These are phyloP conservation scores for Drosophila mettleri DNA, from an alignment of 2,888 invertebrate genomes.

Conservation along the genomic window DNA sequence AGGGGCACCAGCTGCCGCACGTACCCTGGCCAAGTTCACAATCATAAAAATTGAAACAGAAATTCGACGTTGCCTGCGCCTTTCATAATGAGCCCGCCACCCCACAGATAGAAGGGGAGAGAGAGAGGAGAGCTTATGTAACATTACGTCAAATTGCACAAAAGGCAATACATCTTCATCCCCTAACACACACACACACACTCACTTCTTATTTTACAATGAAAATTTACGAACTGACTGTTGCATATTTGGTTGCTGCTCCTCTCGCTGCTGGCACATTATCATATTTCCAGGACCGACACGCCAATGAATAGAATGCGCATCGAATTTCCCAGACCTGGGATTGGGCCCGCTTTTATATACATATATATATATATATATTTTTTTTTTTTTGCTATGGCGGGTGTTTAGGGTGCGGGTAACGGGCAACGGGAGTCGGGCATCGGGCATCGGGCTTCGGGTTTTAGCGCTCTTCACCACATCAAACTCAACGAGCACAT, in stretches of 20 bases:
- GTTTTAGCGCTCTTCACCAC: constrained; percentile 35
- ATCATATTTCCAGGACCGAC: constrained; percentile 81
- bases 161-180: constrained; percentile 83
- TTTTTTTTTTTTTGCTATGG: not conserved
- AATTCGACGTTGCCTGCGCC: constrained; percentile 61
- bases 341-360: constrained; percentile 46
- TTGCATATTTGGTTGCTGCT: constrained; percentile 44
- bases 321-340: constrained; percentile 80
- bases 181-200: constrained; percentile 52
- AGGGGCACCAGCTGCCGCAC: constrained; percentile 73
- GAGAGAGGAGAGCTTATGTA: constrained; percentile 65
- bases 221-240: constrained; percentile 80
- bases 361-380: not conserved
- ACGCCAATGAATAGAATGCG: constrained; percentile 82
- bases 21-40: constrained; percentile 39
- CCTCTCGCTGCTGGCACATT: constrained; percentile 66
- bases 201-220: constrained; percentile 69
- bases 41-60: constrained; percentile 71
- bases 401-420: constrained; percentile 16
- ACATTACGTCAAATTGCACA: constrained; percentile 83
- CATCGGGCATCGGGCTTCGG: constrained; percentile 1
- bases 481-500: constrained; percentile 79
- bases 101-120: not conserved
- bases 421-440: not conserved
- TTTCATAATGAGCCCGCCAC: constrained; percentile 60